phyloP scores from a whole-genome alignment of 2,797 vertebrate species.

The Coregonus ussuriensis region DNA sequence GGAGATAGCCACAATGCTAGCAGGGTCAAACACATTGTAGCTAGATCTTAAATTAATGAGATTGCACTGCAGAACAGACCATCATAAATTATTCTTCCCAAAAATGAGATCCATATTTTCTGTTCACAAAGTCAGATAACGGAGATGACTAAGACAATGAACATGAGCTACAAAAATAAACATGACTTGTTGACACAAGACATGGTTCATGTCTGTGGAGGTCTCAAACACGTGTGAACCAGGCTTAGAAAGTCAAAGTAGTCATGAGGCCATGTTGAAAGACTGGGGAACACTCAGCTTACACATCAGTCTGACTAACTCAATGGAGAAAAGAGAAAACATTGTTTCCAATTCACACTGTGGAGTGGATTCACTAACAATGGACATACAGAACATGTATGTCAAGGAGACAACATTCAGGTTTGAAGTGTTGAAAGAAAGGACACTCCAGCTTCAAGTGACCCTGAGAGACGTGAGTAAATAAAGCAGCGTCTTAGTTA shows the following conservation, averaged over 20 bases:
- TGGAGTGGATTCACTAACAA: neutral
- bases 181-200: neutral
- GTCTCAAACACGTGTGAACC: neutral
- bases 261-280: neutral
- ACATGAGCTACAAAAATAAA: neutral
- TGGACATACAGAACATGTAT: neutral
- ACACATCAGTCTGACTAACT: neutral
- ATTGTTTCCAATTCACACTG: neutral
- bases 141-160: neutral
- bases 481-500: slow-evolving; percentile 47
- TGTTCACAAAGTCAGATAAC: neutral
- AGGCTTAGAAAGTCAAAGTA: neutral
- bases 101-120: neutral
- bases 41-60: neutral
- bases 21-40: slow-evolving; percentile 3
- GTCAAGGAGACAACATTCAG: neutral
- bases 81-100: neutral
- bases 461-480: slow-evolving; percentile 22
- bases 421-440: neutral
- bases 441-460: slow-evolving; percentile 31
- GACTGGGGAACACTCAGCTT: neutral
- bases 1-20: neutral
- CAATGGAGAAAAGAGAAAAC: neutral
- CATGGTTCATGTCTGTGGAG: neutral
- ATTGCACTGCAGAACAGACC: neutral